phyloP scores from a whole-genome alignment of 1,140 invertebrate genomes.

The Drosophila tsacasi region DNA sequence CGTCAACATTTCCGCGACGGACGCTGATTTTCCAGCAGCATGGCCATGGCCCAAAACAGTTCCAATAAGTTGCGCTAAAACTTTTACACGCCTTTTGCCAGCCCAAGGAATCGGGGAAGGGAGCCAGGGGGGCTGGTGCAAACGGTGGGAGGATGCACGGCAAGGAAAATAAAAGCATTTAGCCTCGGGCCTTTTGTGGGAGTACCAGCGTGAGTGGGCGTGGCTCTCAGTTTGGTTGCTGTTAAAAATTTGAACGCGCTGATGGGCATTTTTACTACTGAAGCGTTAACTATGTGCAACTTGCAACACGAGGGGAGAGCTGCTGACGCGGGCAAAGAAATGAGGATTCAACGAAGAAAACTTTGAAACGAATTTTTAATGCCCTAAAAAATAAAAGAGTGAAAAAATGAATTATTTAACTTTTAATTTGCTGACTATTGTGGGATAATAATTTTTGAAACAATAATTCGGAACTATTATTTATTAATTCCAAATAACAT shows the following conservation, averaged over 20 bases:
- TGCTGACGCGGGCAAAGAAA: conserved; percentile 3
- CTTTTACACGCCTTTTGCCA: conserved; percentile 74
- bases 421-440: too few species aligned
- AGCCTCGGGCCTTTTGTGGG: conserved; percentile 35
- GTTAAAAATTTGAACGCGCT: conserved; percentile 78
- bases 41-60: conserved; percentile 78
- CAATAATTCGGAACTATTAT: too few species aligned
- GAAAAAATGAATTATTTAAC: not conserved
- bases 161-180: conserved; percentile 67
- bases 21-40: conserved; percentile 76
- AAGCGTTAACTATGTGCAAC: conserved; percentile 81
- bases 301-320: conserved; percentile 32
- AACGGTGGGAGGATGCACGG: conserved; percentile 42
- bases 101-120: conserved; percentile 4
- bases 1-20: conserved; percentile 69
- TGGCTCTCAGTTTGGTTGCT: conserved; percentile 45
- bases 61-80: conserved; percentile 80
- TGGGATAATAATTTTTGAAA: too few species aligned
- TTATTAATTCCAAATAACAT: too few species aligned
- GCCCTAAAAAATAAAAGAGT: not conserved
- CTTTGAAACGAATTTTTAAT: not conserved
- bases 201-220: conserved; percentile 28
- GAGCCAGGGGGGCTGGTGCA: conserved; percentile 16
- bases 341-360: conserved; percentile 7
- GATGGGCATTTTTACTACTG: conserved; percentile 81